phyloP scores from a whole-genome alignment of 2,113 vertebrate genomes.

The Rhadina sibilatrix region DNA sequence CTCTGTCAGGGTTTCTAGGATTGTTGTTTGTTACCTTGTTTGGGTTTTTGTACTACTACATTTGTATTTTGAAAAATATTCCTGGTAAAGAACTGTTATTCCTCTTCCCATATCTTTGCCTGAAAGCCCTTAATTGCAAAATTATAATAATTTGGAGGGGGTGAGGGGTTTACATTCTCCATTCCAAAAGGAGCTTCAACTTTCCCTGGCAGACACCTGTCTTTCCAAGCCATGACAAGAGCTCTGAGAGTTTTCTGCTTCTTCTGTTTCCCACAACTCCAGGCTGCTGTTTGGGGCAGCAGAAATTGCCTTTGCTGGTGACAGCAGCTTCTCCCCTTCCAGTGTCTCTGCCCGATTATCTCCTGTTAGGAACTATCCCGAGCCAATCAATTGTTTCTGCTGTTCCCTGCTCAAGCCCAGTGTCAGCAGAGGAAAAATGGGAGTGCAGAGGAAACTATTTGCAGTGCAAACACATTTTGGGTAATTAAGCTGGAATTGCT shows the following conservation, averaged over 20 bases:
- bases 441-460: neutral
- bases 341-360: neutral
- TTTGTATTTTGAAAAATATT: too few relatives aligned
- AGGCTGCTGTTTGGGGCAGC: neutral
- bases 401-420: neutral
- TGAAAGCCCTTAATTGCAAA: too few relatives aligned
- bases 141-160: too few relatives aligned
- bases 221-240: too few relatives aligned
- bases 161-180: too few relatives aligned
- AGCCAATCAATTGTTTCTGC: neutral
- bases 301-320: neutral
- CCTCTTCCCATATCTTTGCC: too few relatives aligned
- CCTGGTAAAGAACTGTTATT: too few relatives aligned
- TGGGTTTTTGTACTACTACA: too few relatives aligned
- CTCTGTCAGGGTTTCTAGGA: too few relatives aligned
- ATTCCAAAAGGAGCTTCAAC: too few relatives aligned
- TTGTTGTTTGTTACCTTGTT: too few relatives aligned
- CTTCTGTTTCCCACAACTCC: neutral
- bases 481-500: slow-evolving; percentile 27
- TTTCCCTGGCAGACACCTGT: too few relatives aligned
- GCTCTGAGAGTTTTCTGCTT: neutral
- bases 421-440: neutral
- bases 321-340: neutral
- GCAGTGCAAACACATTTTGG: slow-evolving; percentile 29
- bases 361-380: neutral